Conservation (phyloP, 1,140 invertebrate species). For the Drosophila prosaltans region DNA sequence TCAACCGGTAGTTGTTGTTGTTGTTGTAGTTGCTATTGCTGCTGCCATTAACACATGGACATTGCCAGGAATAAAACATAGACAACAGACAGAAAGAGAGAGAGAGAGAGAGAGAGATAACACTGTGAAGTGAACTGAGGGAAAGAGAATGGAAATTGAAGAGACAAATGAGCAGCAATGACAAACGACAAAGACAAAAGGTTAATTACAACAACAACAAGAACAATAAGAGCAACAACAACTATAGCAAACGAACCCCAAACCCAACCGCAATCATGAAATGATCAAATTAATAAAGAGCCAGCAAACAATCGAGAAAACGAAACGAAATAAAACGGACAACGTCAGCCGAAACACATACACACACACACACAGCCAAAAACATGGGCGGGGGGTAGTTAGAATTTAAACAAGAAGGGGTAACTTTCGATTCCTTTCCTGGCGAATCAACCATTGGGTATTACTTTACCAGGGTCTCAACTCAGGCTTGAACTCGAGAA, state of each 20-base stretch:
- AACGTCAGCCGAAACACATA: not conserved
- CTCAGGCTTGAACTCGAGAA: no score
- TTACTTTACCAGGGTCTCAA: no score
- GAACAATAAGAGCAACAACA: slow-evolving; percentile 24
- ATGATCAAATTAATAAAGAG: slow-evolving; percentile 80
- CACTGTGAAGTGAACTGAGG: not conserved
- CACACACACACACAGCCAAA: not conserved
- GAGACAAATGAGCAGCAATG: slow-evolving; percentile 45
- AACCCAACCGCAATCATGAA: slow-evolving; percentile 65
- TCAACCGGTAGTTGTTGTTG: slow-evolving; percentile 2
- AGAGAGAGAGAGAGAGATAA: slow-evolving; percentile 35
- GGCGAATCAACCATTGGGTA: no score
- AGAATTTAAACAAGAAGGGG: no score
- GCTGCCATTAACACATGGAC: slow-evolving; percentile 12
- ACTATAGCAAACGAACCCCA: slow-evolving; percentile 29
- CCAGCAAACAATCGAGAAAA: slow-evolving; percentile 64
- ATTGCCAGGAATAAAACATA: slow-evolving; percentile 14
- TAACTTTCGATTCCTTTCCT: no score
- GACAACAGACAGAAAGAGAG: slow-evolving; percentile 37
- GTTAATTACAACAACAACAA: slow-evolving; percentile 73
- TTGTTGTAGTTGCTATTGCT: not conserved
- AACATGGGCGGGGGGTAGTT: not conserved
- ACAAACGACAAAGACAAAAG: slow-evolving; percentile 68
- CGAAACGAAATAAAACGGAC: slow-evolving; percentile 33
- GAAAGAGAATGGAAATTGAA: not conserved